Conservation (phyloP, 2,888 invertebrate genomes). For the Rhagophthalmus giganteus region DNA sequence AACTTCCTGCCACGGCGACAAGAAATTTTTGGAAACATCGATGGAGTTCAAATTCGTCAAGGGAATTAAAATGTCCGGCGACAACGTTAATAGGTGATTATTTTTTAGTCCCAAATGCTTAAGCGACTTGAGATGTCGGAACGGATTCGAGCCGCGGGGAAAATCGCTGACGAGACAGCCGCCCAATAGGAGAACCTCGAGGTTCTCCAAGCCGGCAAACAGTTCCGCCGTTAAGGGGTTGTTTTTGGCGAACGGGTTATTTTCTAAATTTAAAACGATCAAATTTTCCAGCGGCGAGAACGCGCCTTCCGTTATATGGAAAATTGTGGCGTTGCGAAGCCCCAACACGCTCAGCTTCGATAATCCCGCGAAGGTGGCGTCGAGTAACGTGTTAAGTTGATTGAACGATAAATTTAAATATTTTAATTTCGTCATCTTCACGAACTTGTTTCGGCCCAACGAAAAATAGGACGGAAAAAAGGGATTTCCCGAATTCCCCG, state of each 20-base stretch:
- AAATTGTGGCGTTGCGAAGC: conserved; percentile 60
- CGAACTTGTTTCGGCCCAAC: conserved; percentile 58
- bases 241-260: conserved; percentile 56
- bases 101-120: conserved; percentile 58
- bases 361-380: conserved; percentile 59
- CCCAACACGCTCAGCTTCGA: conserved; percentile 57
- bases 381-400: conserved; percentile 58
- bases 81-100: conserved; percentile 57
- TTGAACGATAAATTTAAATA: conserved; percentile 61
- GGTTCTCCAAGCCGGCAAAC: conserved; percentile 58
- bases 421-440: conserved; percentile 56
- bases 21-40: conserved; percentile 59
- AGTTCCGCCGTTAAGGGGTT: conserved; percentile 42
- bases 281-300: conserved; percentile 57
- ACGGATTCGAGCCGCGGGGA: conserved; percentile 57
- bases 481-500: conserved; percentile 57
- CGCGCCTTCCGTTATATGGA: conserved; percentile 56
- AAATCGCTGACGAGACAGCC: conserved; percentile 58
- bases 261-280: conserved; percentile 59
- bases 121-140: conserved; percentile 58
- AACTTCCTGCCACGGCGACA: conserved; percentile 60
- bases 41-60: conserved; percentile 55
- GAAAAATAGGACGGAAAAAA: conserved; percentile 58
- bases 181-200: conserved; percentile 58
- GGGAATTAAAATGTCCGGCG: conserved; percentile 55